Evolutionary conservation across 1,140 invertebrate species (phyloP).

Genomic region (Homalodisca vitripennis): DNA sequence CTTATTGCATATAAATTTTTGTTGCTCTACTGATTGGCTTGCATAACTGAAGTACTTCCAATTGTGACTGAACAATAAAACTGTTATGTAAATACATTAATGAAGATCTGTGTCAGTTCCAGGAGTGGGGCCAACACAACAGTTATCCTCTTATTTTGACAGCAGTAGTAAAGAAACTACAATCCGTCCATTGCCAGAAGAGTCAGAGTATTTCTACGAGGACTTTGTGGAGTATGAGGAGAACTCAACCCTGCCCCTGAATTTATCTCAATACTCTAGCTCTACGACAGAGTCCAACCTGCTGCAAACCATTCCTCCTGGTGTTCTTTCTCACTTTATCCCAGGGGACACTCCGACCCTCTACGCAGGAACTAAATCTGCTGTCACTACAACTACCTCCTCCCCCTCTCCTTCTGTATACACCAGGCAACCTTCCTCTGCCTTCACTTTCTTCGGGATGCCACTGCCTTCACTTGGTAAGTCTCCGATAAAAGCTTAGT

Average conservation of each 20-base stretch:
- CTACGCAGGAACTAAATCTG: slow-evolving; percentile 58
- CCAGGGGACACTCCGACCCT: slow-evolving; percentile 64
- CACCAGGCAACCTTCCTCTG: slow-evolving; percentile 49
- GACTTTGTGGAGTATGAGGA: slow-evolving; percentile 71
- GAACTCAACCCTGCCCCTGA: slow-evolving; percentile 53
- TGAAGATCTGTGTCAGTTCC: too few species aligned
- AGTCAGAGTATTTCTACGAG: slow-evolving; percentile 78
- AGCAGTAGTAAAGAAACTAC: slow-evolving; percentile 28
- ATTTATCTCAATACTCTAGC: slow-evolving; percentile 32
- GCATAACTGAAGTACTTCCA: too few species aligned
- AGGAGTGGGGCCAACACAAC: slow-evolving; percentile 34
- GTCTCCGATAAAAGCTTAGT: too few species aligned
- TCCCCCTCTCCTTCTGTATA: slow-evolving; percentile 39
- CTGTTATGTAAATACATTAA: too few species aligned
- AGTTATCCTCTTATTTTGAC: slow-evolving; percentile 17
- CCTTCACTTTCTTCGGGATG: slow-evolving; percentile 81
- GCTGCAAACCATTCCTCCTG: slow-evolving; percentile 37
- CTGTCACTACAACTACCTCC: slow-evolving; percentile 9
- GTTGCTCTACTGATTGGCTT: too few species aligned
- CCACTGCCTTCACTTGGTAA: slow-evolving; percentile 64
- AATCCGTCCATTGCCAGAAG: slow-evolving; percentile 57
- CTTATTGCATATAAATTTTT: too few species aligned
- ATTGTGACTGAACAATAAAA: slow-evolving; percentile 35
- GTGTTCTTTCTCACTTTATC: slow-evolving; percentile 48
- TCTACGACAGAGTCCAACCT: background rate